Evolutionary conservation across 2,797 vertebrate species (phyloP), one percentile per base, ranked within the genome.

Genomic region (Malurus leucopterus): DNA sequence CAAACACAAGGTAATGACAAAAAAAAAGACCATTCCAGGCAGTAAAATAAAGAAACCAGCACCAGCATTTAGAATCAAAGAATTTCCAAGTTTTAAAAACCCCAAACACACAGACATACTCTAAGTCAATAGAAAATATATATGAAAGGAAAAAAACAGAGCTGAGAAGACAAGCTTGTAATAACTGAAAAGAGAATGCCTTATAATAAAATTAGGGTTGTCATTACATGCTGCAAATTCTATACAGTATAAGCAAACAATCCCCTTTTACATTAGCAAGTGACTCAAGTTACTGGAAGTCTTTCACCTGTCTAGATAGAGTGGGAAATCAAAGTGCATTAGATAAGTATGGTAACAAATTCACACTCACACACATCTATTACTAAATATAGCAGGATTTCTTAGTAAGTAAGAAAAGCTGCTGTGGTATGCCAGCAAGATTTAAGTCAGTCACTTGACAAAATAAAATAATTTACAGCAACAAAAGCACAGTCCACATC

Each of bases 381-480:
- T 83, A 95, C 96, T 97, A 97, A 97, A 96, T 96, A 96, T 94
- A 96, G 95, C 74, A 90, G 24, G 76, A 92, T 67, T 89, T 96
- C 93, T 93, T 86, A 94, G 94, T 89, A 61, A 95, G 94, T 89
- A 63, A 86, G 87, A 75, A 51, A 92, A 91, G 90, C 78, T 89
- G 86, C 78, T 92, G 68, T 87, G 82, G 83, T 94, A 96, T 59
- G 75, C 81, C 70, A 93, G 91, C 83, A 89, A 84, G 83, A 88
- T 92, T 93, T 93, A 51, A 93, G 65, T 71, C 76, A 91, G 61
- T 36, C 84, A 87, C 67, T 36, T 68, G 44, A 92, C 68, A 89
- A 91, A 88, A 94, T 76, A 87, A 92, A 92, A 71, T 65, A 78
- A 80, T 74, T 84, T 51, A 64, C 86, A 89, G 73, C 23, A 59